Conservation (phyloP, 1,140 invertebrate genomes). For the Aethina tumida region DNA sequence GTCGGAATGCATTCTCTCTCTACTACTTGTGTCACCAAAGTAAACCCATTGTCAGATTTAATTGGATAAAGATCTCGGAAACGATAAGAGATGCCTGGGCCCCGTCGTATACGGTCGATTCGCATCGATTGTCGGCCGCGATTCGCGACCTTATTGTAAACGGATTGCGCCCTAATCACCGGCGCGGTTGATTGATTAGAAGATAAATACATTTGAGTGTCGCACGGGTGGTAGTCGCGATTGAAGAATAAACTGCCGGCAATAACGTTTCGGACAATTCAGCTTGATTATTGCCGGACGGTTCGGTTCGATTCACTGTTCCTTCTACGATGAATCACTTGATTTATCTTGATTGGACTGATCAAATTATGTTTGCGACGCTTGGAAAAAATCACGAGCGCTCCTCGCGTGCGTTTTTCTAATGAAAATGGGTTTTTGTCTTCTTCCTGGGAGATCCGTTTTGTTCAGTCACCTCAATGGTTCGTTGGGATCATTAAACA, state of each 20-base stretch:
- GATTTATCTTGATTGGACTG: too few species aligned
- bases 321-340: too few species aligned
- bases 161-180: constrained; percentile 21
- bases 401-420: too few species aligned
- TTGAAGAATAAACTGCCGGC: constrained; percentile 1
- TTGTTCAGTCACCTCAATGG: too few species aligned
- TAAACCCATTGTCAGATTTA: constrained; percentile 38
- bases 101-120: constrained; percentile 4
- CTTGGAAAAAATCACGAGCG: too few species aligned
- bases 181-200: constrained; percentile 33
- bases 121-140: constrained; percentile 9
- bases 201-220: constrained; percentile 33
- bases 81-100: constrained; percentile 26
- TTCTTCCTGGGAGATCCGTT: too few species aligned
- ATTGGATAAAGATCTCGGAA: constrained; percentile 34
- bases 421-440: too few species aligned
- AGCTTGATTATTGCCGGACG: background rate
- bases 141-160: constrained; percentile 19
- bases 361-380: too few species aligned
- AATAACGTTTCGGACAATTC: constrained; percentile 5
- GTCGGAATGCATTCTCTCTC: too few species aligned
- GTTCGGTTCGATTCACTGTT: too few species aligned
- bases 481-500: too few species aligned
- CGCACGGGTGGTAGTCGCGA: constrained; percentile 23
- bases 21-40: constrained; percentile 33